phyloP scores from a whole-genome alignment of 2,888 invertebrate genomes.

The Rugalucina vietnamica region DNA sequence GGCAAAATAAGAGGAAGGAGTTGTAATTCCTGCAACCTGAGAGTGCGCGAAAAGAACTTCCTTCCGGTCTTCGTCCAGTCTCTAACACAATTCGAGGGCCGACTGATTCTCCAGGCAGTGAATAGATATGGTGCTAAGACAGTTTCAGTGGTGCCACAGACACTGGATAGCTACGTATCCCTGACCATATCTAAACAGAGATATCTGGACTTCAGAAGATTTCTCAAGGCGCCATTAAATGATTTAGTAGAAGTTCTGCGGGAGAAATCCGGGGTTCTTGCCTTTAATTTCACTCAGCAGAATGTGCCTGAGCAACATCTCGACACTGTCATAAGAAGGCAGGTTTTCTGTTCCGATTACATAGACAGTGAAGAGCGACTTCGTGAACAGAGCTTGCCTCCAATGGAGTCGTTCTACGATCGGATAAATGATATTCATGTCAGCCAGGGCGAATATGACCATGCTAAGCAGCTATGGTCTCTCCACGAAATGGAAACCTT shows the following conservation, averaged over 20 bases:
- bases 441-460: neutral
- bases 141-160: constrained; percentile 9
- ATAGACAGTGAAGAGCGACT: constrained; percentile 7
- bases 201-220: constrained; percentile 12
- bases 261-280: neutral
- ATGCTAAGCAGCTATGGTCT: neutral
- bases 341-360: constrained; percentile 11
- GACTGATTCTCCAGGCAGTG: constrained; percentile 3
- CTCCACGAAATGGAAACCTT: neutral
- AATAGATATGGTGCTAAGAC: neutral
- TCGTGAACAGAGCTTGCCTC: neutral
- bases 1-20: neutral
- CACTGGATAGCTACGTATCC: constrained; percentile 12
- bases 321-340: neutral
- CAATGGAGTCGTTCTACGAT: constrained; percentile 1
- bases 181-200: neutral
- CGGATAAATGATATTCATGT: neutral
- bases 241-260: neutral
- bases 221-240: constrained; percentile 12
- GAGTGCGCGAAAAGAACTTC: neutral
- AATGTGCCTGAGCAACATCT: neutral
- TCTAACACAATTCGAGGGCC: constrained; percentile 7
- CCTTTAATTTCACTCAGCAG: neutral
- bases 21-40: constrained; percentile 9
- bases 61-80: constrained; percentile 1